A percentile compares a stretch with the other conserved stretches of the same genome.
Evolutionary conservation across 1,140 invertebrate species (phyloP).

Genomic region (Plectus sambesii): DNA sequence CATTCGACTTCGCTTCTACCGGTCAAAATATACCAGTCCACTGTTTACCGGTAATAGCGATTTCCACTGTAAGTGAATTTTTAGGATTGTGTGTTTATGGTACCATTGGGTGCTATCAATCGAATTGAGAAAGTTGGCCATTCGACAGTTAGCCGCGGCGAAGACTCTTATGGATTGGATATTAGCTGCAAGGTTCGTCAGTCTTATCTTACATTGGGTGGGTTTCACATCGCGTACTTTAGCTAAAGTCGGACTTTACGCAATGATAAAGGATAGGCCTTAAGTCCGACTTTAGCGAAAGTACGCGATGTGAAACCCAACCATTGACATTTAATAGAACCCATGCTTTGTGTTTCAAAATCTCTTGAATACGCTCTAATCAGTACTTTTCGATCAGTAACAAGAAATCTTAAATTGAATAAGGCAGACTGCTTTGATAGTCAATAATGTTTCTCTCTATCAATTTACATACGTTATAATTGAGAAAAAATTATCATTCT

Average conservation of each 20-base stretch:
- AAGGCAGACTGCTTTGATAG: no score
- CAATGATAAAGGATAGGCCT: no score
- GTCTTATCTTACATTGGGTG: conserved; percentile 1
- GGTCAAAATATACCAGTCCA: no score
- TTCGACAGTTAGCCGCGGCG: conserved; percentile 63
- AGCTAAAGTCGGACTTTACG: no score
- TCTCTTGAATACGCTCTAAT: neutral
- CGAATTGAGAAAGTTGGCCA: conserved; percentile 89
- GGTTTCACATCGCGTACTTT: no score
- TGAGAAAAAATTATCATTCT: no score
- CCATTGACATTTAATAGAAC: conserved; percentile 1
- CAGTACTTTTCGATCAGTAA: no score
- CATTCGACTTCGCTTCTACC: no score
- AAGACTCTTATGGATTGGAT: conserved; percentile 98
- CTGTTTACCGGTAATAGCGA: no score
- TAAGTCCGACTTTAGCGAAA: no score
- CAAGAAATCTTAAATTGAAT: neutral
- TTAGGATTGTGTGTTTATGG: conserved; percentile 60
- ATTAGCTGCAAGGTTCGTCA: conserved; percentile 71
- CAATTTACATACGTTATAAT: neutral
- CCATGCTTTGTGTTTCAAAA: conserved; percentile 15
- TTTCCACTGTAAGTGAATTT: no score
- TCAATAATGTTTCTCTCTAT: conserved; percentile 4
- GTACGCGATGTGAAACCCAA: no score
- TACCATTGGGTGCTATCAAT: conserved; percentile 81